Evolutionary conservation across 2,888 invertebrate species (phyloP), one percentile per base, ranked within the genome.

Genomic region (Ennomos erosarius): DNA sequence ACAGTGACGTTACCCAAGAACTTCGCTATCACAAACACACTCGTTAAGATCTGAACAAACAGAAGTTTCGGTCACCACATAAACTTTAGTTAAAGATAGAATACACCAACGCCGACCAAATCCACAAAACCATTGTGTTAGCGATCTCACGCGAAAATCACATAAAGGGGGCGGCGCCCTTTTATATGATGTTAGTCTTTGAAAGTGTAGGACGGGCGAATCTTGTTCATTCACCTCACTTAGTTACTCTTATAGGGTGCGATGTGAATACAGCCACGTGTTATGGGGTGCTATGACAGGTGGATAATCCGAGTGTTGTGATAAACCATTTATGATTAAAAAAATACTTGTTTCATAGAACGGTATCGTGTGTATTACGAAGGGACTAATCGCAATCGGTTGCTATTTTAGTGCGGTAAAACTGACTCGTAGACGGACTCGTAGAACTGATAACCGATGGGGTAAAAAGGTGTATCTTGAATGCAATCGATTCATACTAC

Each of bases 171-270:
- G 26, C 26, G 75, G 26, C 26, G 26, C 26, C 26, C 26, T 26
- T 26, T 26, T 26, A 26, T 26, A 6, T 26, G 26, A 26, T 26
- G 5, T 26, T 26, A 26, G 26, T 26, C 71, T 70, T 77, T 83
- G 77, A 81, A 79, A 75, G 74, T 59, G 67, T 72, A 72, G 73
- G 80, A 79, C 80, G 81, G 82, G 76, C 79, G 69, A 53, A 78
- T 69, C 71, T 74, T 71, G 75, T 77, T 79, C 78, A 84, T 81
- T 74, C 79, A 76, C 79, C 77, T 82, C 79, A 26, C 77, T 82
- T 79, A 74, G 76, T 79, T 79, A 82, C 84, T 78, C 72, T 75
- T 79, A 73, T 73, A 70, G 74, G 63, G 68, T 59, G 62, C 26
- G 50, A 47, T 66, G 64, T 62, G 62, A 62, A 61, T 51, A 56